Evolutionary conservation across 2,113 vertebrate genomes (phyloP).

Genomic region (Macaca mulatta): DNA sequence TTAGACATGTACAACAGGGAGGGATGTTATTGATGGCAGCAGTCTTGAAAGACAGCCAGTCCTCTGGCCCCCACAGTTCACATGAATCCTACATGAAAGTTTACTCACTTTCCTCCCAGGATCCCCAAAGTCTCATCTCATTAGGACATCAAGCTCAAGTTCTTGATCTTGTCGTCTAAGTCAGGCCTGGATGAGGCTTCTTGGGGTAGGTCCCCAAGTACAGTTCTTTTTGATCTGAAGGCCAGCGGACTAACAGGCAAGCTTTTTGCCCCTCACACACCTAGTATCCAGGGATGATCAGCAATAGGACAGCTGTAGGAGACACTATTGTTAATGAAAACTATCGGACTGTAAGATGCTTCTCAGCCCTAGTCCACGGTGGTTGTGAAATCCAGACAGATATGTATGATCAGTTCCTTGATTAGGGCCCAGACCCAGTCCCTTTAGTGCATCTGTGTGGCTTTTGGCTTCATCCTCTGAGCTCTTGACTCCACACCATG

Average conservation of each 20-base stretch:
- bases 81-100: too few relatives aligned
- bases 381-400: background rate
- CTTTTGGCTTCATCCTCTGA: background rate
- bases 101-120: background rate
- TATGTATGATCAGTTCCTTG: background rate
- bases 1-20: background rate
- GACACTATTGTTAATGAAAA: background rate
- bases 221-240: background rate
- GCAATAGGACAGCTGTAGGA: too few relatives aligned
- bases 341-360: background rate
- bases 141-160: background rate
- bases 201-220: background rate
- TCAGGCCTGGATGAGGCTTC: background rate
- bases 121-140: background rate
- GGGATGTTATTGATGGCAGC: background rate
- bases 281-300: fast-evolving
- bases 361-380: too few relatives aligned
- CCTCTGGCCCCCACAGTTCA: background rate
- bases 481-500: background rate
- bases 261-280: background rate
- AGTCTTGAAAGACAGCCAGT: background rate
- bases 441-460: background rate
- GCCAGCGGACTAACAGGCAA: background rate
- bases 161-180: background rate
- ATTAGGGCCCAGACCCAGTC: background rate